Base-by-base conservation (phyloP, 2,113 vertebrate genomes). In the Notothenia rossii region DNA sequence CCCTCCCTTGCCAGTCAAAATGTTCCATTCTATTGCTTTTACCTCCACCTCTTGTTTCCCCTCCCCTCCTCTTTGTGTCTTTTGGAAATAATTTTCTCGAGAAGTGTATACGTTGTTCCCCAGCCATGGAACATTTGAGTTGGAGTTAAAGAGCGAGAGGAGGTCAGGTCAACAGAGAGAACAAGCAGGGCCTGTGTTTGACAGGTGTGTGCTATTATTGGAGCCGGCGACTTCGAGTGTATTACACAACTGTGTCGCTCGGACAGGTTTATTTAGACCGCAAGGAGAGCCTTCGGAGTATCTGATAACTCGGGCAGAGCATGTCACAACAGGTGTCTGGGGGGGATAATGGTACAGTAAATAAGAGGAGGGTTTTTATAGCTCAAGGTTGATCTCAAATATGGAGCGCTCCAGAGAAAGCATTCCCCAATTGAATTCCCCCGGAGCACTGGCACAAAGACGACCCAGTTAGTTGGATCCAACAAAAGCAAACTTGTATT, bases 181-280 rank as follows among this genome's bases (percentile, higher is more conserved):
- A 91, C 88, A 89, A 86, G 89, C 91, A 73, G 79, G 86, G 88
- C 86, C 91, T 92, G 92, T 82, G 84, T 89, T 88, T 91, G 92
- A 94, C 94, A 94, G 92, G 93, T 94, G 94, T 71, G 83, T 62
- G 79, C 93, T 93, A 91, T 92, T 92, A 93, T 86, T 91, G 86
- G 88, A 86, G 82, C 68, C 25, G 62, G 89, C 54, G 79, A 90
- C 89, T 93, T 90, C 64, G 40, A 91, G 89, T 72, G 92, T 73
- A 79, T 94, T 94, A 94, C 89, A 91, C 93, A 94, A 94, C 82
- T 72, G 82, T 58, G 86, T 79, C 33, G 82, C 86, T 72, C 8
- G 54, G 86, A 68, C 87, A 56, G 86, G 82, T 91, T 91, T 91
- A 90, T 93, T 91, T 92, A 86, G 88, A 86, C 77, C 43, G 54